Base-by-base conservation (phyloP, 2,113 vertebrate species). In the Clupea harengus region DNA sequence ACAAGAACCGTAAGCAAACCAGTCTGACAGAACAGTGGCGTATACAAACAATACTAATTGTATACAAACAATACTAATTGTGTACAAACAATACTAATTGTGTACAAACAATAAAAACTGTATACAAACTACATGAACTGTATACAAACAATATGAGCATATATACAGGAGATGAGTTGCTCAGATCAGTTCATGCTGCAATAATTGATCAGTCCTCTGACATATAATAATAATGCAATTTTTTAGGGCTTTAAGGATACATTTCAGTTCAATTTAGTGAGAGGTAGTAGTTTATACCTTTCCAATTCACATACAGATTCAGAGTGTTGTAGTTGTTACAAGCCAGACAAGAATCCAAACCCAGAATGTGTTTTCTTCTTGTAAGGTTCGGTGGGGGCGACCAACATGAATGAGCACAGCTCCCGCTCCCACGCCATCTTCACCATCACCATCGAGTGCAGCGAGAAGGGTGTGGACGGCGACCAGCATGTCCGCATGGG, bases 381-480 rank as follows among this genome's bases (percentile, higher is more conserved):
- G 54, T 0, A 87, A 99, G 98, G 98, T 28, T 99, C 98, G 86
- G 98, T 99, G 54, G 98, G 98, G 80, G 96, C 98, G 82, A 99
- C 98, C 4, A 99, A 99, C 89, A 99, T 99, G 98, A 99, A 99
- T 0, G 98, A 99, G 86, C 98, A 99, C 93, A 99, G 98, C 89
- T 99, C 98, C 1, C 97, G 98, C 4, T 99, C 98, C 0, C 98
- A 99, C 0, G 98, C 98, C 83, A 99, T 99, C 91, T 99, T 99
- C 92, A 99, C 97, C 0, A 99, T 99, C 89, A 99, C 98, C 47
- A 99, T 99, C 0, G 98, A 99, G 90, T 99, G 98, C 93, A 99
- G 98, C 0, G 98, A 99, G 91, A 99, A 99, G 88, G 98, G 98
- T 0, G 90, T 98, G 0, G 98, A 99, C 85, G 98, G 98, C 0